Percentiles rank a stretch among this genome's conserved stretches.
These are phyloP conservation scores for Coracias cyanogaster DNA, from an alignment of 2,797 vertebrate genomes.

Conservation along the genomic window DNA sequence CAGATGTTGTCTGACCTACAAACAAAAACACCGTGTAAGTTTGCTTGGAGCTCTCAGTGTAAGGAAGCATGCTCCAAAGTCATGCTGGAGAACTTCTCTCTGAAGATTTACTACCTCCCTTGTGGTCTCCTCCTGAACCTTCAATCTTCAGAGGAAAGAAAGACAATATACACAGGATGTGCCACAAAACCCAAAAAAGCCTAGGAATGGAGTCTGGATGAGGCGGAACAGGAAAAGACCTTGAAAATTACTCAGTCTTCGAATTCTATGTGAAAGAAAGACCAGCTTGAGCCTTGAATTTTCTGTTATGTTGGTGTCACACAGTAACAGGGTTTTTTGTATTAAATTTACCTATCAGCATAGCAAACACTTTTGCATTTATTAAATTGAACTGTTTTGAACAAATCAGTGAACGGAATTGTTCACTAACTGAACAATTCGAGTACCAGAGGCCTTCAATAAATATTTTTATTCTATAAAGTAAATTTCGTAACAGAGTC, in stretches of 20 bases:
- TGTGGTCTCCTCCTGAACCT: background rate
- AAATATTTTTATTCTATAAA: background rate
- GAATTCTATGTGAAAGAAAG: background rate
- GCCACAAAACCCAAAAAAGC: background rate
- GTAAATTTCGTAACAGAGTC: background rate
- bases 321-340: background rate
- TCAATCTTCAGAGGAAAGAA: constrained; percentile 11
- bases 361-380: background rate
- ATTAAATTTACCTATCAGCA: background rate
- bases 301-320: background rate
- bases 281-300: background rate
- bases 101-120: constrained; percentile 13
- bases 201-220: background rate
- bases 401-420: too few species aligned
- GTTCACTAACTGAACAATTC: background rate
- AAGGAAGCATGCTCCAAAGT: background rate
- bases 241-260: background rate
- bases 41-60: background rate
- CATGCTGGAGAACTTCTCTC: background rate
- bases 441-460: background rate
- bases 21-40: background rate
- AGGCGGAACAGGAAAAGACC: background rate
- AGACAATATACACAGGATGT: background rate
- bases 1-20: constrained; percentile 29
- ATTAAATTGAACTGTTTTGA: background rate